Conservation (phyloP, 2,113 vertebrate genomes). For the Cacatua alba region DNA sequence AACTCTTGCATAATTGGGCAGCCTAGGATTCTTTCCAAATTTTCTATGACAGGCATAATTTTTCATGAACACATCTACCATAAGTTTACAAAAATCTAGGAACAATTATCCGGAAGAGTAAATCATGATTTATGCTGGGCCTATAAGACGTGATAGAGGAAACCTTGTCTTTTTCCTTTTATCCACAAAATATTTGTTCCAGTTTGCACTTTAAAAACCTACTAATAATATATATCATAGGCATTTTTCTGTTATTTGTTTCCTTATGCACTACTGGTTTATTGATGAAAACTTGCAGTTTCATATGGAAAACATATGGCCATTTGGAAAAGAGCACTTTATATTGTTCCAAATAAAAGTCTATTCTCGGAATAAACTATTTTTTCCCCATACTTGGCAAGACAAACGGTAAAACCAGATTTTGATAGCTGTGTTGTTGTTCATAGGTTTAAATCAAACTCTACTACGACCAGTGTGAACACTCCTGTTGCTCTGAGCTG, state of each 20-base stretch:
- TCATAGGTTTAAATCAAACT: background rate
- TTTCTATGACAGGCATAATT: conserved; percentile 68
- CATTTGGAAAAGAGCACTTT: background rate
- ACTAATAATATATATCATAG: background rate
- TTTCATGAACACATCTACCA: conserved; percentile 70
- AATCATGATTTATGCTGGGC: conserved; percentile 46
- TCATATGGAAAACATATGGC: background rate
- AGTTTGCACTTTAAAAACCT: background rate
- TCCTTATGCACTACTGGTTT: background rate
- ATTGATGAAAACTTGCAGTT: background rate
- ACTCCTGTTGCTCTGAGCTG: background rate
- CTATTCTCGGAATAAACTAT: background rate
- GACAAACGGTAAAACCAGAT: background rate
- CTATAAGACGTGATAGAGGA: background rate
- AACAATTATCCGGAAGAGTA: conserved; percentile 57
- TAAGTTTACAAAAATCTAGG: conserved; percentile 40
- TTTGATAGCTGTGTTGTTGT: background rate
- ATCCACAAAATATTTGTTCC: background rate
- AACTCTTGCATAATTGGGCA: conserved; percentile 78
- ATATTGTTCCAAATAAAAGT: background rate
- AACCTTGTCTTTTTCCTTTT: background rate
- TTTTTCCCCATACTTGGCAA: background rate
- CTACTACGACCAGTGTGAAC: fast-evolving
- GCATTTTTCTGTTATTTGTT: background rate
- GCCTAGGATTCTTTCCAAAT: conserved; percentile 75